Evolutionary conservation across 2,113 vertebrate genomes (phyloP).

Genomic region (Grallaria varia): DNA sequence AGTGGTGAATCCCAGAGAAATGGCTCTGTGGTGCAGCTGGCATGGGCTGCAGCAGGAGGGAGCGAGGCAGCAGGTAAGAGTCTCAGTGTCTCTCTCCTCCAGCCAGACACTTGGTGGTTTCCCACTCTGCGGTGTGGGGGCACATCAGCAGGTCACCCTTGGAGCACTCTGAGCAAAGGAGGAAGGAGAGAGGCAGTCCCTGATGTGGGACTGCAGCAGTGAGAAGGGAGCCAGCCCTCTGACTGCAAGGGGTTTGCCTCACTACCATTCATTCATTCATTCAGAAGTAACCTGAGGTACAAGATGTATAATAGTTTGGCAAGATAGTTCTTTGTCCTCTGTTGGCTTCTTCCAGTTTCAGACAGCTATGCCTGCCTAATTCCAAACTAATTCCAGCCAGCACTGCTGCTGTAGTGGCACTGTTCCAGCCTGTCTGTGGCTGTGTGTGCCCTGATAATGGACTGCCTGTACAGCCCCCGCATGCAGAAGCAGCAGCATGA

Average conservation of each 20-base stretch:
- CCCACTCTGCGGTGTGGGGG: not conserved
- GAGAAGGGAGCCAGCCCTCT: not conserved
- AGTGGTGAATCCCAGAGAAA: not conserved
- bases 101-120: not conserved
- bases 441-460: fast-evolving
- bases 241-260: not conserved
- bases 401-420: not conserved
- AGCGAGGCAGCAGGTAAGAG: not conserved
- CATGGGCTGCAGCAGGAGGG: not conserved
- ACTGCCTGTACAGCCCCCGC: not conserved
- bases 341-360: not conserved
- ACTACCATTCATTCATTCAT: too few species aligned
- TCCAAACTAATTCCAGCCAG: not conserved
- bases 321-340: not conserved
- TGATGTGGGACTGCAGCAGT: not conserved
- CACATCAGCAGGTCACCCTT: not conserved
- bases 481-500: not conserved
- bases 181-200: not conserved
- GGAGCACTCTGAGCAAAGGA: not conserved
- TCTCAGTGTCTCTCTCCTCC: not conserved
- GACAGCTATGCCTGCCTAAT: not conserved
- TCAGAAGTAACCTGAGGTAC: not conserved
- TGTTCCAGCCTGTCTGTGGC: fast-evolving
- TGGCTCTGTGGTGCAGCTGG: not conserved
- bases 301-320: not conserved